These are phyloP conservation scores for Oxygymnocypris stewartii DNA, from an alignment of 2,113 vertebrate species.

Conservation along the genomic window DNA sequence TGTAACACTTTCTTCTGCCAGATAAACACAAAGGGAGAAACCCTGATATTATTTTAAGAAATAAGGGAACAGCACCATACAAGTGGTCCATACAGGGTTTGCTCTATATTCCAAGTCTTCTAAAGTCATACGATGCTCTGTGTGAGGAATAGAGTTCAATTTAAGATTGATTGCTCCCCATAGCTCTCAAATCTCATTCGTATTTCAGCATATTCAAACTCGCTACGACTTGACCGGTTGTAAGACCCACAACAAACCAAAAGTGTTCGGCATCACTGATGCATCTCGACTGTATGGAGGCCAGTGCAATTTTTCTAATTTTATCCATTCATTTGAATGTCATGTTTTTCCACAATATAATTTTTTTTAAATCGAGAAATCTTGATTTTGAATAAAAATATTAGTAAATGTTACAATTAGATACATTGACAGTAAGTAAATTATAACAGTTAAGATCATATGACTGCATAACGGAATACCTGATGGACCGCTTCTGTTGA, in stretches of 20 bases:
- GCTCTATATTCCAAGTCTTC: neutral
- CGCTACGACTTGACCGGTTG: neutral
- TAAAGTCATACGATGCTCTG: neutral
- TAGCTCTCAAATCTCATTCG: neutral
- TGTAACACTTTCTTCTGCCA: neutral
- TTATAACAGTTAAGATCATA: too few relatives aligned
- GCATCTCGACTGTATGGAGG: too few relatives aligned
- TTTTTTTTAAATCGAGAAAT: too few relatives aligned
- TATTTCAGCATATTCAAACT: neutral
- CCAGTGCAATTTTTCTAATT: too few relatives aligned
- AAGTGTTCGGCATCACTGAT: neutral
- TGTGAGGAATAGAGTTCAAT: neutral
- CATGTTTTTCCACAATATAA: too few relatives aligned
- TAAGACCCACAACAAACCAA: neutral
- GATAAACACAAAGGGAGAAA: neutral
- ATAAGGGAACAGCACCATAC: neutral
- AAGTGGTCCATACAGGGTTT: neutral
- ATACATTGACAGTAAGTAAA: too few relatives aligned
- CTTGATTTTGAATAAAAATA: too few relatives aligned
- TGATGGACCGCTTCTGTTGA: too few relatives aligned
- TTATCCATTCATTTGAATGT: too few relatives aligned
- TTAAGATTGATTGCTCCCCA: neutral
- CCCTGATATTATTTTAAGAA: neutral
- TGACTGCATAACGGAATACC: too few relatives aligned
- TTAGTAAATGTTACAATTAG: too few relatives aligned